phyloP scores from a whole-genome alignment of 2,113 vertebrate genomes.

The Microtus oregoni region DNA sequence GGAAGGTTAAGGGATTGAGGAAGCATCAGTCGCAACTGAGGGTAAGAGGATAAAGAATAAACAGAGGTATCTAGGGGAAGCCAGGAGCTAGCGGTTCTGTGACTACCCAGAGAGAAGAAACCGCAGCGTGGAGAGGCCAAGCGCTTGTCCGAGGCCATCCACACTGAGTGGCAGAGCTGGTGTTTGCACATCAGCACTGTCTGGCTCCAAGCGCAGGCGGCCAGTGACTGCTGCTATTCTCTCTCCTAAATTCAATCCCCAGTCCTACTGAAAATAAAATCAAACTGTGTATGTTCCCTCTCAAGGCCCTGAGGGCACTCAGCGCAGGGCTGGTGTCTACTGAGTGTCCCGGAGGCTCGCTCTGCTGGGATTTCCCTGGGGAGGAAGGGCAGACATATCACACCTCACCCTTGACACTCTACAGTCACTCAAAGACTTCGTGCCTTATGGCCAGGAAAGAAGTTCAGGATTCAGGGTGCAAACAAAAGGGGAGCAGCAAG shows the following conservation, averaged over 20 bases:
- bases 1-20: not conserved
- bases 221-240: not conserved
- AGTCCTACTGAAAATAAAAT: not conserved
- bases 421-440: not conserved
- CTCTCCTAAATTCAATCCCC: not conserved
- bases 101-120: not conserved
- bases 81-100: not conserved
- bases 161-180: not conserved
- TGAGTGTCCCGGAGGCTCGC: accelerated
- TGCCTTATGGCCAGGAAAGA: accelerated
- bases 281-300: not conserved
- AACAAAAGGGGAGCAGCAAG: not conserved
- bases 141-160: not conserved
- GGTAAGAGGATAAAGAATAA: not conserved
- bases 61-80: accelerated
- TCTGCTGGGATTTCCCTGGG: not conserved
- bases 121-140: not conserved
- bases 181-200: not conserved
- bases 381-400: too few species aligned
- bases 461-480: not conserved
- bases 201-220: not conserved
- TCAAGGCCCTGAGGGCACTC: too few species aligned
- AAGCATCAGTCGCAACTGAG: accelerated
- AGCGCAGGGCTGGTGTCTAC: not conserved
- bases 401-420: not conserved